Evolutionary conservation across 2,113 vertebrate species (phyloP).

Genomic region (Campylomormyrus tamandua): DNA sequence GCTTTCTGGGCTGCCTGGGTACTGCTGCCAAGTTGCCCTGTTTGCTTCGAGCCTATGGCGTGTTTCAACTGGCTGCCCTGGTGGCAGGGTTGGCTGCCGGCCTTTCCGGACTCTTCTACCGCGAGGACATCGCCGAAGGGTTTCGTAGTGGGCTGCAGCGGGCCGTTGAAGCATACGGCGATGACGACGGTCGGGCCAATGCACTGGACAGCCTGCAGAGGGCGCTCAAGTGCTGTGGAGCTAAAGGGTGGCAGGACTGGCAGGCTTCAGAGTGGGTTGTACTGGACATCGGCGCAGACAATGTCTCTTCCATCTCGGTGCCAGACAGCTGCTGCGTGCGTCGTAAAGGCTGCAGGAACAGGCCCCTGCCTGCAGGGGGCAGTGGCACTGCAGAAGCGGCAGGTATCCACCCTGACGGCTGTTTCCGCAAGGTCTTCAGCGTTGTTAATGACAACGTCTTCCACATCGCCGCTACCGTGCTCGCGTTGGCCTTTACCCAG

Average conservation of each 20-base stretch:
- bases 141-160: conserved; percentile 68
- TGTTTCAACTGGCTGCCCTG: conserved; percentile 67
- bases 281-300: conserved; percentile 48
- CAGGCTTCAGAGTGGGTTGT: conserved; percentile 67
- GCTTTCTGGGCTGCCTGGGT: conserved; percentile 76
- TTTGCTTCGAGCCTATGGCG: conserved; percentile 66
- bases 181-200: conserved; percentile 68
- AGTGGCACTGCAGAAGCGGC: conserved; percentile 16
- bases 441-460: conserved; percentile 75
- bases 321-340: conserved; percentile 74
- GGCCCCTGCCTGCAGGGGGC: conserved; percentile 46
- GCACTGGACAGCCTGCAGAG: conserved; percentile 74
- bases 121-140: conserved; percentile 65
- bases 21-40: conserved; percentile 71
- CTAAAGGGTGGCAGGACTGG: conserved; percentile 77
- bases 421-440: conserved; percentile 70
- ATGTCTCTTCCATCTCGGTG: conserved; percentile 56
- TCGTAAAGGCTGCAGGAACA: conserved; percentile 64
- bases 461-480: conserved; percentile 66
- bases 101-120: conserved; percentile 72
- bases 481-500: conserved; percentile 69
- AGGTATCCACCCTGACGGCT: conserved; percentile 65
- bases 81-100: conserved; percentile 64
- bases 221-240: conserved; percentile 71
- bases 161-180: conserved; percentile 64